phyloP scores from a whole-genome alignment of 1,140 invertebrate species.

The Maniola jurtina region DNA sequence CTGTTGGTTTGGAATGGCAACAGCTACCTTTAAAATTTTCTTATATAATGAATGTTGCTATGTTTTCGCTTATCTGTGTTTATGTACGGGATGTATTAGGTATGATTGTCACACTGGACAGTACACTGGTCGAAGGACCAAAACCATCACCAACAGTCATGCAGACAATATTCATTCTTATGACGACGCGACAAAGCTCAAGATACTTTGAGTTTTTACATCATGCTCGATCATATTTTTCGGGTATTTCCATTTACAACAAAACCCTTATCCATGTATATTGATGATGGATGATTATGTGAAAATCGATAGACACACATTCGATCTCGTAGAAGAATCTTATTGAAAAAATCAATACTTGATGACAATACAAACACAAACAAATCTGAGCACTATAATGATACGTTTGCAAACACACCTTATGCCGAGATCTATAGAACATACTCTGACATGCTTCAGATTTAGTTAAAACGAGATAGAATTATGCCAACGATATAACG shows the following conservation, averaged over 20 bases:
- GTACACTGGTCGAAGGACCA: slow-evolving; percentile 28
- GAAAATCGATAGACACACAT: too few species aligned
- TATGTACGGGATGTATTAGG: slow-evolving; percentile 12
- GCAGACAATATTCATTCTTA: slow-evolving; percentile 34
- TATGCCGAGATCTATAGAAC: too few species aligned
- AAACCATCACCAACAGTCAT: slow-evolving; percentile 41
- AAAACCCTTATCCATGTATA: background rate
- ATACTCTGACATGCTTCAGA: too few species aligned
- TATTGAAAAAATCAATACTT: too few species aligned
- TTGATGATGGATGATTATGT: too few species aligned
- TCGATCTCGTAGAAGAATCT: too few species aligned
- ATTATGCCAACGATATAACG: too few species aligned
- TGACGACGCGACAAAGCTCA: slow-evolving; percentile 20
- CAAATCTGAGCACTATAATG: too few species aligned
- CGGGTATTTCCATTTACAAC: background rate
- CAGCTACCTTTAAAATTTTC: background rate
- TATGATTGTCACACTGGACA: slow-evolving; percentile 37
- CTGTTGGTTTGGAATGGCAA: too few species aligned
- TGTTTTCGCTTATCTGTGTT: slow-evolving; percentile 24
- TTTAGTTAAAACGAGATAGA: too few species aligned
- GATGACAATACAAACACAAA: too few species aligned
- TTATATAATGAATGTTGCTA: slow-evolving; percentile 23
- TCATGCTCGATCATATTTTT: background rate
- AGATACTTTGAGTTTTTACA: slow-evolving; percentile 19
- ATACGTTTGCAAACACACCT: too few species aligned